phyloP scores from a whole-genome alignment of 2,797 vertebrate genomes.

The Sebastes melanostomus region DNA sequence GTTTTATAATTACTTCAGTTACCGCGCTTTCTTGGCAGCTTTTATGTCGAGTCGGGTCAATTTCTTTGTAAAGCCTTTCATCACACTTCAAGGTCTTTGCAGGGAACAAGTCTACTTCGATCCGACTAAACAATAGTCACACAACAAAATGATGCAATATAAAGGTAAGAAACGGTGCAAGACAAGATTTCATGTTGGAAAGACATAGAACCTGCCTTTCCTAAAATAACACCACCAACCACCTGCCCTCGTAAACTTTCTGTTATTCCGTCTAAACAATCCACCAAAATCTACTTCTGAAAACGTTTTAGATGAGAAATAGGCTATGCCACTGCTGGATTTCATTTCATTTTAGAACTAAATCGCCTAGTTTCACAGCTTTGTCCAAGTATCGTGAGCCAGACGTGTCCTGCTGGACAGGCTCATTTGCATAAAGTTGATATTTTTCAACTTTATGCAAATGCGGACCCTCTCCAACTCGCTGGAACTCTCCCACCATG shows the following conservation, averaged over 20 bases:
- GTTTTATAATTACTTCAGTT: conserved; percentile 28
- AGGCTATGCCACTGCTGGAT: too few species aligned
- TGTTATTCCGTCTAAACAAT: too few species aligned
- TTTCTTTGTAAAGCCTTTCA: conserved; percentile 19
- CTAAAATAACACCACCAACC: background rate
- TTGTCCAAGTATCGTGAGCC: too few species aligned
- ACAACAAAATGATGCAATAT: conserved; percentile 12
- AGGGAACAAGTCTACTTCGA: background rate
- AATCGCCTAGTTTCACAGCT: too few species aligned
- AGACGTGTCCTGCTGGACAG: too few species aligned
- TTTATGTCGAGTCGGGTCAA: background rate
- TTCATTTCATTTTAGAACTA: too few species aligned
- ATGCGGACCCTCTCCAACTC: too few species aligned
- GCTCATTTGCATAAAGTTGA: too few species aligned
- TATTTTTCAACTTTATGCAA: too few species aligned
- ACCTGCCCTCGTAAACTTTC: background rate
- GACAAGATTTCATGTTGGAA: background rate
- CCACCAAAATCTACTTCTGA: too few species aligned
- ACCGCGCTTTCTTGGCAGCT: conserved; percentile 8
- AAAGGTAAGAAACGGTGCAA: background rate
- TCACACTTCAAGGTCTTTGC: conserved; percentile 1
- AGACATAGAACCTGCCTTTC: background rate
- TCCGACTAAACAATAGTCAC: background rate
- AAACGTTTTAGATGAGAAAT: too few species aligned
- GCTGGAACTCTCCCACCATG: too few species aligned